Base-by-base conservation (phyloP, 2,797 vertebrate species). In the Darevskia mixta region DNA sequence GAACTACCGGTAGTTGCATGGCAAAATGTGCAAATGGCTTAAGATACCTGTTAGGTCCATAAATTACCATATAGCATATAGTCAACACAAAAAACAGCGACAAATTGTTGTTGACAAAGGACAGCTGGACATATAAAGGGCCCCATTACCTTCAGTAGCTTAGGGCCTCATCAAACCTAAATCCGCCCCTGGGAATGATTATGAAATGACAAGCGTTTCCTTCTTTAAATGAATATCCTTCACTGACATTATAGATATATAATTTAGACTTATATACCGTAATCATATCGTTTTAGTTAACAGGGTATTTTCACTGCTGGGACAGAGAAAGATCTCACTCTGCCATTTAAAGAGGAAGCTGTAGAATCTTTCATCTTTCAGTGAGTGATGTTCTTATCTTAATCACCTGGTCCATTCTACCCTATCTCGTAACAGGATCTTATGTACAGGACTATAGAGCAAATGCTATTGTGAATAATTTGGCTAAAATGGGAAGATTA, bases 201-300 rank as follows among this genome's bases (percentile, higher is more conserved):
- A 6, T 0, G 89, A 88, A 71, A 73, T 80, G 79, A 38, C 87
- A 94, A 91, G 27, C 72, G 77, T 49, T 92, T 90, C 87, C 49
- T 43, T 45, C n/a, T 13, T 69, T 78, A 69, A 92, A 87, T 87
- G 25, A 79, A 82, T 43, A 87, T 18, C 82, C 88, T 89, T 82
- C 89, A 80, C 75, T 89, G 87, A 86, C 67, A 5, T 0, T 88
- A 92, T 45, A 71, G 84, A 89, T 87, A 84, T 45, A 84, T 87
- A 81, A 90, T 81, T 3, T 4, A 41, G 66, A 15, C 27, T 82
- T 66, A 43, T 86, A 83, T 61, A 23, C 49, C 0, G 49, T 88
- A 58, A 58, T 90, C 90, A 81, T 85, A 92, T 84, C 85, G 67
- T 92, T 89, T 78, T 77, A 91, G 82, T 86, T 89, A 86, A 88